phyloP scores from a whole-genome alignment of 2,113 vertebrate species.

The Thomomys bottae region DNA sequence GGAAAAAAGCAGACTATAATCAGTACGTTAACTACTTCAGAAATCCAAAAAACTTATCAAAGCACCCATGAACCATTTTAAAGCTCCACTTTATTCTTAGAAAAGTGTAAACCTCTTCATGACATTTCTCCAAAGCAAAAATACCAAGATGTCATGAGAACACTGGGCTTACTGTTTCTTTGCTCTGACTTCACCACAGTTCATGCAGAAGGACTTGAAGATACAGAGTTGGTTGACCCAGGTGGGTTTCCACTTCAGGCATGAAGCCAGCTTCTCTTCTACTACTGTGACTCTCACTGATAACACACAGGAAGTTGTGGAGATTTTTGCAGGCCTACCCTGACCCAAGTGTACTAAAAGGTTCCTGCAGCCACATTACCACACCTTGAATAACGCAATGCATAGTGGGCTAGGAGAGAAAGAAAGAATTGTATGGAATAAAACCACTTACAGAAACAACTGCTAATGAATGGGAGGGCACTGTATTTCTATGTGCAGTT shows the following conservation, averaged over 20 bases:
- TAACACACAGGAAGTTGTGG: not conserved
- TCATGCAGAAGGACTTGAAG: not conserved
- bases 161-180: not conserved
- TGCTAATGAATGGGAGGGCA: not conserved
- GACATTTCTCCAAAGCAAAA: constrained; percentile 2
- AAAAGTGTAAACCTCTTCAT: not conserved
- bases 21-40: not conserved
- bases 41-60: not conserved
- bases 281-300: not conserved
- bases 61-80: not conserved
- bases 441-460: not conserved
- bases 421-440: not conserved
- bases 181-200: not conserved
- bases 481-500: not conserved
- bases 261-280: not conserved
- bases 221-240: not conserved
- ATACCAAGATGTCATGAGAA: not conserved
- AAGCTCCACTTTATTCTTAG: not conserved
- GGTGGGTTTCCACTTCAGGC: not conserved
- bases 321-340: not conserved
- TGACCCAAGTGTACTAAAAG: not conserved
- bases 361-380: not conserved
- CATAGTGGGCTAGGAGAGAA: not conserved
- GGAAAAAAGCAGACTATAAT: not conserved
- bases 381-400: not conserved